A percentile compares a stretch with the other conserved stretches of the same genome.
Evolutionary conservation across 2,113 vertebrate genomes (phyloP).

Genomic region (Ictalurus punctatus): DNA sequence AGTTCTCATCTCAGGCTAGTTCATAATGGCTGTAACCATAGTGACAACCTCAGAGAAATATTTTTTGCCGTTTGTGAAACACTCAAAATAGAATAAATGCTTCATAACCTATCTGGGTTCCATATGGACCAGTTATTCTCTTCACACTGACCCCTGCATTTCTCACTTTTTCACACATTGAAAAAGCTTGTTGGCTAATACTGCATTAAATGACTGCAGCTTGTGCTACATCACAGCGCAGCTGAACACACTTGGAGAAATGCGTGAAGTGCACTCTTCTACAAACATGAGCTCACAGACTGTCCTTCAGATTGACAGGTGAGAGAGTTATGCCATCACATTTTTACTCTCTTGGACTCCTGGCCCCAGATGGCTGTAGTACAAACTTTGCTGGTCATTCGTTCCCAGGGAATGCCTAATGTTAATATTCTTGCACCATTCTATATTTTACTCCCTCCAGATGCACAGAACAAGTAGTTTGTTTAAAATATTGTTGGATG

Average conservation of each 20-base stretch:
- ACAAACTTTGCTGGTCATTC: neutral
- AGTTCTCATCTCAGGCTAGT: neutral
- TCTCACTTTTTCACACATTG: neutral
- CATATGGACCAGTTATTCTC: slow-evolving; percentile 10
- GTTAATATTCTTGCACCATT: neutral
- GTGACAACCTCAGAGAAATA: neutral
- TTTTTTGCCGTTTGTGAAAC: neutral
- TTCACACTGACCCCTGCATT: neutral
- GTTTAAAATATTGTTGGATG: neutral
- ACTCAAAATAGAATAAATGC: slow-evolving; percentile 14
- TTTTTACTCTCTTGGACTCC: too few species aligned
- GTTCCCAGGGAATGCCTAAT: neutral
- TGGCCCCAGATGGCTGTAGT: neutral
- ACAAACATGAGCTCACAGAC: too few species aligned
- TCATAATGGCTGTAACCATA: neutral
- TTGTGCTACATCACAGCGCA: too few species aligned
- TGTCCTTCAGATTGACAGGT: neutral
- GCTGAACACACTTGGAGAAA: too few species aligned
- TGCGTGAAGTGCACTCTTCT: too few species aligned
- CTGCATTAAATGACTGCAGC: neutral
- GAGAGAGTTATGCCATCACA: neutral
- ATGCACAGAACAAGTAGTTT: neutral
- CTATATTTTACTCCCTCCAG: neutral
- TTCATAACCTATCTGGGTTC: slow-evolving; percentile 12
- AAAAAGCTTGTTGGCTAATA: neutral